These are phyloP conservation scores for Chondrosia reniformis DNA, from an alignment of 37 sponge, comb jelly and placozoan species.

Conservation along the genomic window DNA sequence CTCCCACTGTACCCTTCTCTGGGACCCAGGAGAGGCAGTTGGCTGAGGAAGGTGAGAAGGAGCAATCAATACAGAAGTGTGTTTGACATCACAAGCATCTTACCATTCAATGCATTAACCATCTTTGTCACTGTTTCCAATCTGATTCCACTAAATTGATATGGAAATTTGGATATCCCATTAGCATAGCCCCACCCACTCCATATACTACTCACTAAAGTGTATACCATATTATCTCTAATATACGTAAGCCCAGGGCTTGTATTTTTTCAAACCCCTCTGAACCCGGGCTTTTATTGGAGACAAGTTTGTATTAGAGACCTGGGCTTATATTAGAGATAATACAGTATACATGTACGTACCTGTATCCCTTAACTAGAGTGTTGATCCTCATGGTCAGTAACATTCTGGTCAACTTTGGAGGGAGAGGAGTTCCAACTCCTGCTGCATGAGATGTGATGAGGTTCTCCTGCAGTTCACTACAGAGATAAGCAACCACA, in stretches of 20 bases:
- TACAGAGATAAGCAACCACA: slow-evolving; percentile 30
- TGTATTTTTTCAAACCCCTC: too few species aligned
- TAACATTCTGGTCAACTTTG: slow-evolving; percentile 62
- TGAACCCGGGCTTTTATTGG: too few species aligned
- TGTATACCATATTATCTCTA: too few species aligned
- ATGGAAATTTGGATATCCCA: too few species aligned
- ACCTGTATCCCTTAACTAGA: slow-evolving; percentile 93
- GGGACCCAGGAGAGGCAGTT: slow-evolving; percentile 81
- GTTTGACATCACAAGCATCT: neutral
- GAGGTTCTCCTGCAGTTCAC: slow-evolving; percentile 81
- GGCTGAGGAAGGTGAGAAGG: slow-evolving; percentile 21
- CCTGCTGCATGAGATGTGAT: slow-evolving; percentile 86
- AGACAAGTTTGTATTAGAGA: too few species aligned
- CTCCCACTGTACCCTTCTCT: slow-evolving; percentile 94
- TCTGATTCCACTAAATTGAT: slow-evolving; percentile 75
- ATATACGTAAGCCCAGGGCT: neutral
- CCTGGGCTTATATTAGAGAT: too few species aligned
- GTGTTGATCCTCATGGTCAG: slow-evolving; percentile 91
- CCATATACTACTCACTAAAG: neutral
- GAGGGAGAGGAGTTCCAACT: slow-evolving; percentile 75
- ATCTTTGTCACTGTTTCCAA: slow-evolving; percentile 61
- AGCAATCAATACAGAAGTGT: neutral
- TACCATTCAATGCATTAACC: slow-evolving; percentile 74
- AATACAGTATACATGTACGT: too few species aligned
- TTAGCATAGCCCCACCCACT: neutral